Evolutionary conservation across 1,140 invertebrate species (phyloP), one percentile per base, ranked within the genome.

Genomic region (Drosophila persimilis): DNA sequence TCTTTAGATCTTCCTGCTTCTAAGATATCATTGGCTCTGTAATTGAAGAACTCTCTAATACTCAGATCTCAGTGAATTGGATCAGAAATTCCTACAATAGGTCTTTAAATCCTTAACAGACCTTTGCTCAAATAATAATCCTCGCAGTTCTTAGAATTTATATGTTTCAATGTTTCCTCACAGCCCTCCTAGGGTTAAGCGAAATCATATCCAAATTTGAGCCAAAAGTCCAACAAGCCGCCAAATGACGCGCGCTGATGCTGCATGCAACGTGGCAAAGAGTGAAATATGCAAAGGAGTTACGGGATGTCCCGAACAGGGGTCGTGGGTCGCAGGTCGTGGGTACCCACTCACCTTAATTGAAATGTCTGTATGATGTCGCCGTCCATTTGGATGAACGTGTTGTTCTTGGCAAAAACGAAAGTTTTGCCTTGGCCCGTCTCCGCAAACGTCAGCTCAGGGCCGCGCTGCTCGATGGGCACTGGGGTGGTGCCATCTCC

Each of bases 401-500:
- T 97, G 79, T 97, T 96, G 59, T 95, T 96, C 89, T 96, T 95
- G 6, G 96, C 96, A 90, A 97, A 97, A 94, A 97, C 96, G 90
- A 97, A 97, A 13, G 95, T 96, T 76, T 92, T 93, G 64, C 95
- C 94, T 77, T 95, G 93, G 2, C 96, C 96, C 17, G 95, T 96
- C 90, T 97, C 96, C 73, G 95, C 95, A 89, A 97, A 97, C 1
- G 96, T 96, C 20, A 97, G 91, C 89, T 96, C 94, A 77, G 95
- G 92, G 13, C 95, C 96, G 75, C 95, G 92, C 75, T 95, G 93
- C 61, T 95, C 94, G 31, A 94, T 93, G 7, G 95, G 95, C 73
- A 96, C 93, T 0, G 95, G 94, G 6, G 78, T 90, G 22, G 85
- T 90, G 13, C 84, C 79, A 11, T 79, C 84, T 0, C 67, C 73